Evolutionary conservation across 2,113 vertebrate species (phyloP).

Genomic region (Pristiophorus japonicus): DNA sequence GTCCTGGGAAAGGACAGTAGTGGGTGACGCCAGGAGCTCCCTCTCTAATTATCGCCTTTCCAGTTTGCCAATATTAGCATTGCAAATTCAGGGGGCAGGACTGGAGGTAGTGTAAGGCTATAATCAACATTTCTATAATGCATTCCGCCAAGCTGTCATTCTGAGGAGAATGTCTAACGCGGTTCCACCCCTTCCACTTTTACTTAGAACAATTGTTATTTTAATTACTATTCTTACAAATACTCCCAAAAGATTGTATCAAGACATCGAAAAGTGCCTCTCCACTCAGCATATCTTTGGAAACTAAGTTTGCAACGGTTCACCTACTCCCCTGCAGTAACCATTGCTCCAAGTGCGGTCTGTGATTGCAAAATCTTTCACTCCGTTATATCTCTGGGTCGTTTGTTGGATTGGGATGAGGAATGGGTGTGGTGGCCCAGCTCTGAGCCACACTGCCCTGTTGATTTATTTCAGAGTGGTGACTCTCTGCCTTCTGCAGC

Average conservation of each 20-base stretch:
- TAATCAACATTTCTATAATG: not conserved
- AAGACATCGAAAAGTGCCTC: not conserved
- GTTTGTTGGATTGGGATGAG: not conserved
- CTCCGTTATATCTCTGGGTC: not conserved
- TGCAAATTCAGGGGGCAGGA: constrained; percentile 22
- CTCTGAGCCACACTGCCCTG: not conserved
- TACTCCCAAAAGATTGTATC: not conserved
- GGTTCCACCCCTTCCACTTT: constrained; percentile 25
- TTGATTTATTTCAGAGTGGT: not conserved
- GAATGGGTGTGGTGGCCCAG: not conserved
- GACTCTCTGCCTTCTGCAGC: not conserved
- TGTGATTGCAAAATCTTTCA: not conserved
- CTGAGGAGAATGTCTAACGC: not conserved
- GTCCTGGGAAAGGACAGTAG: not conserved
- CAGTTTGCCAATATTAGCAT: constrained; percentile 1
- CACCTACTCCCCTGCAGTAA: not conserved
- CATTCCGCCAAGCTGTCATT: not conserved
- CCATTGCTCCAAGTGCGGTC: not conserved
- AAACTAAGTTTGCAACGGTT: not conserved
- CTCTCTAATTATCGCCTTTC: not conserved
- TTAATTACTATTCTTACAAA: not conserved
- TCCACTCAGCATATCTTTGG: not conserved
- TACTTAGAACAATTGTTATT: not conserved
- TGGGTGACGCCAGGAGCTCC: not conserved
- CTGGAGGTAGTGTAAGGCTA: not conserved